phyloP scores from a whole-genome alignment of 2,797 vertebrate species.

The Emydoidea blandingii region DNA sequence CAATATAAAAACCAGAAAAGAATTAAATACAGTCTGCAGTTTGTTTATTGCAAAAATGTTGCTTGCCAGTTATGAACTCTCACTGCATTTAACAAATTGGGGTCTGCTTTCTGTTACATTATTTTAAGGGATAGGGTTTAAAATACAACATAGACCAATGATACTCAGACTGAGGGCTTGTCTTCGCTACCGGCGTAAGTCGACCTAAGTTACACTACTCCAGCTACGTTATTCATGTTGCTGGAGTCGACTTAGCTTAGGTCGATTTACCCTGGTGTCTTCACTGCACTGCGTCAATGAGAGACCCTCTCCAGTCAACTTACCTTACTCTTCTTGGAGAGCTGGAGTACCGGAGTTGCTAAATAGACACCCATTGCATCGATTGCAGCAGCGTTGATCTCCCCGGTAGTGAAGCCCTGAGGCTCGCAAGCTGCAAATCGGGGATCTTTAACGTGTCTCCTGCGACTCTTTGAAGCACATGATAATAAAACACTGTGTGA shows the following conservation, averaged over 20 bases:
- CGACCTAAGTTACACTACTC: too few relatives aligned
- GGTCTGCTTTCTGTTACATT: neutral
- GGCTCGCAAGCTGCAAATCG: neutral
- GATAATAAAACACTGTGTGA: neutral
- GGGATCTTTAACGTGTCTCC: neutral
- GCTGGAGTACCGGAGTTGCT: too few relatives aligned
- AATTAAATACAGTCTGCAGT: neutral
- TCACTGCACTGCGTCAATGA: too few relatives aligned
- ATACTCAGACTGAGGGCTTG: neutral
- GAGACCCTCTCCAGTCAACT: too few relatives aligned
- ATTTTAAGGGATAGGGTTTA: neutral
- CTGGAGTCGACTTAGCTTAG: too few relatives aligned
- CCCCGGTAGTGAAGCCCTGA: neutral
- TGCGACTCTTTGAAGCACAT: neutral
- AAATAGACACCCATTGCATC: too few relatives aligned
- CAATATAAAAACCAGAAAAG: neutral
- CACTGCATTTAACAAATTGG: neutral
- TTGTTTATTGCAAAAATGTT: neutral
- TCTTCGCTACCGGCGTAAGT: too few relatives aligned
- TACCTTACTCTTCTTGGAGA: too few relatives aligned
- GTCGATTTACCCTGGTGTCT: too few relatives aligned
- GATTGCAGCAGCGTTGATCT: too few relatives aligned
- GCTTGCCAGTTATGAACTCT: neutral
- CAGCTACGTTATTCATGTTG: too few relatives aligned
- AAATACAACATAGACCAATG: neutral